phyloP scores from a whole-genome alignment of 2,113 vertebrate genomes.

The Dicentrarchus labrax region DNA sequence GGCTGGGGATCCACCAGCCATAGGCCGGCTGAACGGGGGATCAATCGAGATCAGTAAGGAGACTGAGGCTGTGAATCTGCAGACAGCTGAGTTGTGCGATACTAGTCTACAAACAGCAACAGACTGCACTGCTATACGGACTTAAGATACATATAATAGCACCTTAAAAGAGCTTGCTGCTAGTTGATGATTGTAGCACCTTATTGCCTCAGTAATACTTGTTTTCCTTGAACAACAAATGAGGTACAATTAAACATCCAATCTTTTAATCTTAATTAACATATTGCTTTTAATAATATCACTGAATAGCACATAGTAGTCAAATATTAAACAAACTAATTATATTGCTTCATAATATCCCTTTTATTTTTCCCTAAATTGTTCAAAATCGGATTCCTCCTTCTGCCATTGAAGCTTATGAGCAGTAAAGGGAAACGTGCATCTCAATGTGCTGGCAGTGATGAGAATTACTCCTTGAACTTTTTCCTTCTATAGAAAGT shows the following conservation, averaged over 20 bases:
- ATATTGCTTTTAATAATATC: neutral
- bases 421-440: conserved; percentile 7
- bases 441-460: conserved; percentile 19
- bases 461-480: conserved; percentile 18
- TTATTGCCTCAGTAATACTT: neutral
- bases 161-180: conserved; percentile 2
- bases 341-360: neutral
- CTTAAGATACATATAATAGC: neutral
- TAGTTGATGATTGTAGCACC: neutral
- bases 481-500: conserved; percentile 10
- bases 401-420: neutral
- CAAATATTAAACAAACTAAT: neutral
- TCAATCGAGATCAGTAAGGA: conserved; percentile 58
- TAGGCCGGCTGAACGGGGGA: conserved; percentile 48
- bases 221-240: neutral
- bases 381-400: conserved; percentile 9
- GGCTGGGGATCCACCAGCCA: conserved; percentile 50
- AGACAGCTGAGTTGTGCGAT: conserved; percentile 16
- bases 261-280: conserved; percentile 5
- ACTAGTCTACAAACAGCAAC: conserved; percentile 31
- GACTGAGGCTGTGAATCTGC: conserved; percentile 20
- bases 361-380: conserved; percentile 12
- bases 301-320: neutral
- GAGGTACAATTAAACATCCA: neutral
- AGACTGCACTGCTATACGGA: neutral